Evolutionary conservation across 2,888 invertebrate genomes (phyloP), one percentile per base, ranked within the genome.

Genomic region (Ephialtes manifestator): DNA sequence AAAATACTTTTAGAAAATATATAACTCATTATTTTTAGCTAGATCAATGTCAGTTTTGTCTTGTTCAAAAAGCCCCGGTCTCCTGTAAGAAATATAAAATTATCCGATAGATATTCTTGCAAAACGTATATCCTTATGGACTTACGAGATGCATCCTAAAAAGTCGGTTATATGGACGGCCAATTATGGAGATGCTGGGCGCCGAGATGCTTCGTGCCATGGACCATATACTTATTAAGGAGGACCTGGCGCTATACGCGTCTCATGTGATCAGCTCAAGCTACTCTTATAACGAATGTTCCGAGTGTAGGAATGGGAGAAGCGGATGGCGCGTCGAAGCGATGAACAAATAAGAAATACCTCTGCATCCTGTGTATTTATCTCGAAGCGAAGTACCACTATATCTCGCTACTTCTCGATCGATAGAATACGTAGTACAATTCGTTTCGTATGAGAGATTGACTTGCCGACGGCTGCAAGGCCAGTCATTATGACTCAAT

Each of bases 401-500:
- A 7, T 46, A 46, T 68, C 55, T 82, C 28, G 10, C n/a, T 48
- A 43, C 75, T 75, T 58, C 43, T 20, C 70, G 75, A 85, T 81
- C 58, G 48, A 65, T 71, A 11, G 63, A 81, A 76, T 67, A 72
- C 65, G 77, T 65, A 84, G 51, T 28, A 80, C 72, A 85, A 82
- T 83, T 65, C 67, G 71, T 72, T 76, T 72, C 18, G 63, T 83
- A 83, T 85, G 82, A 80, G 83, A 85, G 82, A 51, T 72, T 53
- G 46, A 67, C 68, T 78, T 71, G 74, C 83, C 81, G 86, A 83
- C 77, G 4, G 48, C 76, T 46, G 51, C 80, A 48, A 76, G 76
- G 13, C 82, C 72, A 43, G 83, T 85, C 76, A 85, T 85, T 83
- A 85, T 24, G 76, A 74, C 76, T 82, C 80, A 68, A 80, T 85